Evolutionary conservation across 2,113 vertebrate genomes (phyloP), one percentile per base, ranked within the genome.

Genomic region (Xenopus laevis): DNA sequence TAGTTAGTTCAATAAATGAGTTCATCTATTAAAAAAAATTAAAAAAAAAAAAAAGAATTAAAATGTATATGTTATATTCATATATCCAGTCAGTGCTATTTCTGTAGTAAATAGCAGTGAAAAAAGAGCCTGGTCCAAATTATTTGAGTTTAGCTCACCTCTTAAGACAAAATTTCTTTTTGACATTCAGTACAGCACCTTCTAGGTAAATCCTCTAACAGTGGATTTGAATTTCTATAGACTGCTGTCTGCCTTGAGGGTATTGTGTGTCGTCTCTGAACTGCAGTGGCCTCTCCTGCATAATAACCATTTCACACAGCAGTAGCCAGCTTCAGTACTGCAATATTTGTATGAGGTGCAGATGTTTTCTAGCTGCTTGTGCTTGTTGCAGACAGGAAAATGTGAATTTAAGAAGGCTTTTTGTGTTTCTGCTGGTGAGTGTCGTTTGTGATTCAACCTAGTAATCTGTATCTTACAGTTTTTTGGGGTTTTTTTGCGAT

Each of bases 301-400:
- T 94, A 91, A 87, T 92, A 95, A 92, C 90, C 89, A 84, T 92
- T 93, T 85, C 90, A 89, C 86, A 84, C 79, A 89, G 87, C 91
- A 90, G 67, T 74, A 82, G 69, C 81, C 82, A 83, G 86, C 90
- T 89, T 89, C 88, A 86, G 79, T 91, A 80, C 90, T 83, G 87
- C 89, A 93, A 82, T 94, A 90, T 92, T 92, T 92, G 80, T 85
- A 72, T 79, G 81, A 83, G 79, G 77, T 86, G 76, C 82, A 87
- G 80, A 83, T 87, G 82, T 85, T 87, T 84, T 73, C 77, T 81
- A 74, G 77, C 79, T n/a, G 79, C 79, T 83, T 80, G 80, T 84
- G 23, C 82, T 84, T 77, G 74, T 81, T 84, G 81, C 81, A 83
- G 78, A 78, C 78, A 79, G 82, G 71, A 78, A 69, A 81, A n/a